Conservation (phyloP, 2,888 invertebrate genomes). For the Cyaniris semiargus region DNA sequence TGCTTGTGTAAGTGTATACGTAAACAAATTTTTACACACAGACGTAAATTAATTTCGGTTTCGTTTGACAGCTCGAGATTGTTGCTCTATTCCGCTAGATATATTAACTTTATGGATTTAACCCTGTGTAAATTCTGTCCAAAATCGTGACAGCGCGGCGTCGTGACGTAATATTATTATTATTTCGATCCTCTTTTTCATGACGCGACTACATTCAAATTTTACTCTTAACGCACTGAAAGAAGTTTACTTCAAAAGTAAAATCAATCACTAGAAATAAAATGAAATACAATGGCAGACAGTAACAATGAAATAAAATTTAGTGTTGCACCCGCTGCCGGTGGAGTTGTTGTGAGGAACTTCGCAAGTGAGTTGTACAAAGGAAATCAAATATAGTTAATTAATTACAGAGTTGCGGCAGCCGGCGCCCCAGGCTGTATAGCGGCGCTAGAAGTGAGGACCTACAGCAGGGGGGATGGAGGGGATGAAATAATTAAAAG, state of each 20-base stretch:
- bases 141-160: no score
- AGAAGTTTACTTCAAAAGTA: background rate
- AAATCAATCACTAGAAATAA: background rate
- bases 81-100: no score
- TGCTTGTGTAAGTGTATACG: no score
- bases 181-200: no score
- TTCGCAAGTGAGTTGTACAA: background rate
- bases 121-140: no score
- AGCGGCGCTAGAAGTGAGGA: background rate
- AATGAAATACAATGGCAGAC: background rate
- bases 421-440: background rate
- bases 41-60: no score
- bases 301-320: background rate
- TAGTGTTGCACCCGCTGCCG: background rate
- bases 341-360: background rate
- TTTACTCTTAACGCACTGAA: no score
- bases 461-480: background rate
- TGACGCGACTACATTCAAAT: no score
- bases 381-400: conserved; percentile 3
- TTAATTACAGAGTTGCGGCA: conserved; percentile 6
- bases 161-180: no score
- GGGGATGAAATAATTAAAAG: background rate
- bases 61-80: no score
- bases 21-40: no score
- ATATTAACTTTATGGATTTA: no score